A percentile compares a stretch with the other conserved stretches of the same genome.
phyloP scores from a whole-genome alignment of 2,113 vertebrate genomes.

The Entomyzon cyanotis region DNA sequence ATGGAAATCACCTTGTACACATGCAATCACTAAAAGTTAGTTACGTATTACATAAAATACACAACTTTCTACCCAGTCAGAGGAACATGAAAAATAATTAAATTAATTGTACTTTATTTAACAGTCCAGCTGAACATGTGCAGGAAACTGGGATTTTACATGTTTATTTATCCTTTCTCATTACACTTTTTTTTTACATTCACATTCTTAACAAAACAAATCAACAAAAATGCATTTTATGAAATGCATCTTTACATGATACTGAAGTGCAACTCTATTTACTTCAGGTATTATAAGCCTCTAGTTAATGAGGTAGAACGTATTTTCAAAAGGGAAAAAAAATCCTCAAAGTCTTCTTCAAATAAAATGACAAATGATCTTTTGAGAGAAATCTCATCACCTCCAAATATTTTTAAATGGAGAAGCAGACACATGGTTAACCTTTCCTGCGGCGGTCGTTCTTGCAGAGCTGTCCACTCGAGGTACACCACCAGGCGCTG shows the following conservation, averaged over 20 bases:
- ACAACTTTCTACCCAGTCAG: background rate
- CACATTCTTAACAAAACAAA: background rate
- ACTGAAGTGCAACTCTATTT: background rate
- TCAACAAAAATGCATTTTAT: background rate
- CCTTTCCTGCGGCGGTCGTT: too few relatives aligned
- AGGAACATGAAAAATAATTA: background rate
- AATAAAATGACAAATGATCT: background rate
- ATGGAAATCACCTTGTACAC: background rate
- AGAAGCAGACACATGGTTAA: background rate
- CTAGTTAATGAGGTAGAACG: background rate
- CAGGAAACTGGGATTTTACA: background rate
- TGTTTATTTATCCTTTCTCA: background rate
- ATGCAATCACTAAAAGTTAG: background rate
- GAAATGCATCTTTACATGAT: background rate
- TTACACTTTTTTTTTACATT: background rate
- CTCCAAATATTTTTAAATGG: background rate
- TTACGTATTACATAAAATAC: background rate
- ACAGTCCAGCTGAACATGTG: background rate
- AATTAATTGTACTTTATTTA: background rate
- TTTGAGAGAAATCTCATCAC: background rate
- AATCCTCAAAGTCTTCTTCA: background rate
- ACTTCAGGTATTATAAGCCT: background rate
- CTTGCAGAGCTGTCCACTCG: too few relatives aligned
- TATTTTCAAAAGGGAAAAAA: background rate
- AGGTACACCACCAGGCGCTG: too few relatives aligned